Evolutionary conservation across 2,113 vertebrate species (phyloP).

Genomic region (Climacteris rufus): DNA sequence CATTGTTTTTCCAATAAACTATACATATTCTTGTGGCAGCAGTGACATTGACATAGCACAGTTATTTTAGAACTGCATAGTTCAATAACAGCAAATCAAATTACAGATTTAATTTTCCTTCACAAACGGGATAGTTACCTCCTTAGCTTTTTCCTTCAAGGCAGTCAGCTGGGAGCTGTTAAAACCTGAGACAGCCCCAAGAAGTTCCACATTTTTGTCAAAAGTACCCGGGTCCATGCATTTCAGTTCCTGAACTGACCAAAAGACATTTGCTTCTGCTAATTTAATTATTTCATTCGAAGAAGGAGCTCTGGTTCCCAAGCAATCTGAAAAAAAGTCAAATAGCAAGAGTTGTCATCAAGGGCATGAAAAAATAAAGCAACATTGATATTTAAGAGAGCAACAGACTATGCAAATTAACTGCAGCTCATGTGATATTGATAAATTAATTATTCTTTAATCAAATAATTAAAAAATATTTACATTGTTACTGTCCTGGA

Average conservation of each 20-base stretch:
- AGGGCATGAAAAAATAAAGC: background rate
- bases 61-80: slow-evolving; percentile 28
- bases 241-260: slow-evolving; percentile 68
- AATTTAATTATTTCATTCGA: slow-evolving; percentile 69
- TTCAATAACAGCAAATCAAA: slow-evolving; percentile 35
- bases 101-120: background rate
- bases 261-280: slow-evolving; percentile 76
- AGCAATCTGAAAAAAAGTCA: slow-evolving; percentile 65
- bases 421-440: background rate
- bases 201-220: slow-evolving; percentile 68
- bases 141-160: slow-evolving; percentile 76
- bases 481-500: background rate
- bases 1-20: slow-evolving; percentile 25
- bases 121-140: slow-evolving; percentile 52
- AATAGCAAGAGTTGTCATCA: background rate
- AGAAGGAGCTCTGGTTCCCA: slow-evolving; percentile 56
- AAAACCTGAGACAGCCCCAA: slow-evolving; percentile 69
- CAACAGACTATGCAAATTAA: background rate
- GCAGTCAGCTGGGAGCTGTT: slow-evolving; percentile 63
- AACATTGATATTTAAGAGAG: background rate
- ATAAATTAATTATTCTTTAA: background rate
- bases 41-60: slow-evolving; percentile 1
- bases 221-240: slow-evolving; percentile 72
- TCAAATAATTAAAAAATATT: background rate
- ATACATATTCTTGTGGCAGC: background rate